Percentiles rank a stretch among this genome's conserved stretches.
Conservation (phyloP, 2,888 invertebrate genomes). For the Tenthredo notha region DNA sequence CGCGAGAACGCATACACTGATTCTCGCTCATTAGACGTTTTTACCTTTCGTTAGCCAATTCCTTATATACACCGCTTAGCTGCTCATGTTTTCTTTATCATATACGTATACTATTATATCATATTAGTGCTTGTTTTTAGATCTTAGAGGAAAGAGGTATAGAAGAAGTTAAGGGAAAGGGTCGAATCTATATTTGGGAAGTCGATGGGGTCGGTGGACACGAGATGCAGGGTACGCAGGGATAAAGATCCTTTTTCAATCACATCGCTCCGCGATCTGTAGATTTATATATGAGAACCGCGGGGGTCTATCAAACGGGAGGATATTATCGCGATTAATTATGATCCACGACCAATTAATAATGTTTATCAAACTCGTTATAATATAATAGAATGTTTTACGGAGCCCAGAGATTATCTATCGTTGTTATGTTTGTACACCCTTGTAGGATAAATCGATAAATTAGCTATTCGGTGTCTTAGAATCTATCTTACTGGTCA, state of each 20-base stretch:
- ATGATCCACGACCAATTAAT: neutral
- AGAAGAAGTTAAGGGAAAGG: neutral
- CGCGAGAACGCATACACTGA: neutral
- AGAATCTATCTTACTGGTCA: neutral
- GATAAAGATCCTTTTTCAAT: neutral
- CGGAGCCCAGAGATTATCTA: neutral
- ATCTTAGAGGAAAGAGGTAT: slow-evolving; percentile 3
- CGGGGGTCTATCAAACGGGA: neutral
- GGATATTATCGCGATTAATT: neutral
- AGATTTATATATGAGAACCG: neutral
- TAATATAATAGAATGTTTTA: neutral
- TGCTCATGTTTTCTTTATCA: slow-evolving; percentile 11
- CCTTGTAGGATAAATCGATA: neutral
- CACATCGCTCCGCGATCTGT: neutral
- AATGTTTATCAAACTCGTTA: slow-evolving; percentile 2
- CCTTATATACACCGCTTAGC: slow-evolving; percentile 7
- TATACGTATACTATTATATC: neutral
- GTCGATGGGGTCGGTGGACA: neutral
- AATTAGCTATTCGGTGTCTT: neutral
- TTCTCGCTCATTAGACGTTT: slow-evolving; percentile 32
- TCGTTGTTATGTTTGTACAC: slow-evolving; percentile 4
- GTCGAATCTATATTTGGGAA: neutral
- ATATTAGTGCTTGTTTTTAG: slow-evolving; percentile 40
- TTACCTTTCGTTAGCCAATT: neutral
- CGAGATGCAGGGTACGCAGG: neutral